These are phyloP conservation scores for Acanthosepion pharaonis DNA, from an alignment of 2,888 invertebrate species.

Conservation along the genomic window DNA sequence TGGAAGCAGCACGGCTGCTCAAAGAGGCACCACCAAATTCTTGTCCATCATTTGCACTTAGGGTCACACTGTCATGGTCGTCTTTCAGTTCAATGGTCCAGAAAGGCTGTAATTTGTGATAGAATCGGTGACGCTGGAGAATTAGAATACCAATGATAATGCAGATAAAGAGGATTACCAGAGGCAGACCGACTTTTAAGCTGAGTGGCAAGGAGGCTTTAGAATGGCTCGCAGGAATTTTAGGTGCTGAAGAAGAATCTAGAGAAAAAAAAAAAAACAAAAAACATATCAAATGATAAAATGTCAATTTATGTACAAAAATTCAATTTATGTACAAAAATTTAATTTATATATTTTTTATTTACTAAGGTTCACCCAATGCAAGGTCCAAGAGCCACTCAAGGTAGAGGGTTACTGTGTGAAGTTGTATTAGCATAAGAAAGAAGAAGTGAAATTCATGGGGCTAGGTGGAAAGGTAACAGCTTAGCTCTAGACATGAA, in stretches of 20 bases:
- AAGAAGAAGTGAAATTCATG: too few species aligned
- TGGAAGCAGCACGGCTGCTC: conserved; percentile 49
- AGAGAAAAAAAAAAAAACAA: not conserved
- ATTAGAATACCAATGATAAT: conserved; percentile 59
- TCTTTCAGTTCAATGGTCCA: conserved; percentile 69
- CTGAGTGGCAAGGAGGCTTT: not conserved
- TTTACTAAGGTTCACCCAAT: too few species aligned
- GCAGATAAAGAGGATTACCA: conserved; percentile 56
- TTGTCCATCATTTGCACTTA: conserved; percentile 62
- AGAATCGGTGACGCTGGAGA: conserved; percentile 57
- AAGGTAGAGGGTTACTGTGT: too few species aligned
- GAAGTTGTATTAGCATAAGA: too few species aligned
- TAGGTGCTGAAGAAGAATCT: not conserved
- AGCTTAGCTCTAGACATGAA: too few species aligned
- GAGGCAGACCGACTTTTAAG: not conserved
- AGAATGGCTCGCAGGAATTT: not conserved
- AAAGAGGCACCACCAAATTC: conserved; percentile 47
- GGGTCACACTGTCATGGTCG: conserved; percentile 68
- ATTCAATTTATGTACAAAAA: too few species aligned
- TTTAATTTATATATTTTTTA: too few species aligned
- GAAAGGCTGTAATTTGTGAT: conserved; percentile 60
- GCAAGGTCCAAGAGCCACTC: too few species aligned
- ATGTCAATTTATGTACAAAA: too few species aligned
- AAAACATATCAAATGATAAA: not conserved
- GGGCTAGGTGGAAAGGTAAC: too few species aligned